Evolutionary conservation across 2,888 invertebrate species (phyloP).

Genomic region (Trichopria drosophilae): DNA sequence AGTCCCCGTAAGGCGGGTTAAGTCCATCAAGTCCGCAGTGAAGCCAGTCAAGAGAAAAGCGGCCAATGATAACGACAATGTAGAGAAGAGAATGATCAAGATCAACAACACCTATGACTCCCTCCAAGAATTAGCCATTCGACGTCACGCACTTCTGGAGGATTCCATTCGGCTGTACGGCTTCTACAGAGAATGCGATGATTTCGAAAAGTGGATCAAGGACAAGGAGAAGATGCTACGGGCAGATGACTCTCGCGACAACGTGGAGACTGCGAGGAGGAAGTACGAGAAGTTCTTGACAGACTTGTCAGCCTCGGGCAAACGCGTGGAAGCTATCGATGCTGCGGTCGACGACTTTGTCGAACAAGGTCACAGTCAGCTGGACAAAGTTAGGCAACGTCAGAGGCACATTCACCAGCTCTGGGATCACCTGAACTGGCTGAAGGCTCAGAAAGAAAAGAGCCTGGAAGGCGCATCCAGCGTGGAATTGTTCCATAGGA

Average conservation of each 20-base stretch:
- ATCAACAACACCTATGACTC: conserved; percentile 83
- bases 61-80: conserved; percentile 71
- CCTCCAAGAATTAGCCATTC: conserved; percentile 76
- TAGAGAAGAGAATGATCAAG: conserved; percentile 76
- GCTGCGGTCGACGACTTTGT: conserved; percentile 83
- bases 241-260: conserved; percentile 81
- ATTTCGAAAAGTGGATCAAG: conserved; percentile 96
- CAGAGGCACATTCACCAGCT: conserved; percentile 84
- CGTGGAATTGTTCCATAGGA: conserved; percentile 93
- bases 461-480: conserved; percentile 88
- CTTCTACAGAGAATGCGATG: conserved; percentile 95
- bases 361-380: conserved; percentile 81
- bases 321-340: conserved; percentile 87
- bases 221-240: conserved; percentile 89
- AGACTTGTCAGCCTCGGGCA: conserved; percentile 91
- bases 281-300: conserved; percentile 97
- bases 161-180: conserved; percentile 90
- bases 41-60: conserved; percentile 53
- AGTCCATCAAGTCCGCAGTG: conserved; percentile 58
- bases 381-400: conserved; percentile 75
- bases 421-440: conserved; percentile 83
- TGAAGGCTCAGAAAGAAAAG: conserved; percentile 88
- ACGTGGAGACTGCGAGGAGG: conserved; percentile 88
- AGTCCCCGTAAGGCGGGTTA: conserved; percentile 73
- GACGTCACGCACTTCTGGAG: conserved; percentile 81